phyloP scores from a whole-genome alignment of 2,113 vertebrate genomes.

The Centrocercus urophasianus region DNA sequence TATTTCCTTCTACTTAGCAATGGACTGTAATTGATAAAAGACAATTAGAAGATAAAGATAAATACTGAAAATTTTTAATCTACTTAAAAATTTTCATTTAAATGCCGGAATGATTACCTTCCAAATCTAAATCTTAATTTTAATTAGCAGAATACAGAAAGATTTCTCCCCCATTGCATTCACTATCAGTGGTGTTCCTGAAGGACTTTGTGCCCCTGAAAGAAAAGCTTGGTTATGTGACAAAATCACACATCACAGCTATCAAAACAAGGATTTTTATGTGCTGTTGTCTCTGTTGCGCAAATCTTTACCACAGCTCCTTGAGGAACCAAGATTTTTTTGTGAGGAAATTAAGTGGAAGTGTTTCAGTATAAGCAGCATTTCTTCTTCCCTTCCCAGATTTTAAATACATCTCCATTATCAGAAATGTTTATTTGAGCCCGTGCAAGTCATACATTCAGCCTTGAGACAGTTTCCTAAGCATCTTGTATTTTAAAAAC shows the following conservation, averaged over 20 bases:
- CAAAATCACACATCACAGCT: background rate
- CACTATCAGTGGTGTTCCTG: background rate
- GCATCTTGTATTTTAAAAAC: slow-evolving; percentile 5
- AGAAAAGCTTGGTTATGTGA: background rate
- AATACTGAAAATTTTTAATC: background rate
- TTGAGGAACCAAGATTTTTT: accelerated
- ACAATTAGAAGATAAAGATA: background rate
- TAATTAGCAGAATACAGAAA: background rate
- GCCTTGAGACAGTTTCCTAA: background rate
- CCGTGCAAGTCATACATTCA: background rate
- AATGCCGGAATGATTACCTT: background rate
- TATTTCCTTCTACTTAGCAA: background rate
- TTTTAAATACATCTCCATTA: background rate
- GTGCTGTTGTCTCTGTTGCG: background rate
- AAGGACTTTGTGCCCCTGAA: background rate
- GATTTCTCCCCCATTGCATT: background rate
- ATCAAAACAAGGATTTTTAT: background rate
- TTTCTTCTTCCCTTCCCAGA: background rate
- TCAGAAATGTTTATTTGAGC: background rate
- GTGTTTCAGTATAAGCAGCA: background rate
- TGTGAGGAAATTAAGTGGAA: background rate
- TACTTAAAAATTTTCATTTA: background rate
- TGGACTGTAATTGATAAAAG: background rate
- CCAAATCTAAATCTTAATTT: background rate
- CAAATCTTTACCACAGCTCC: background rate